These are phyloP conservation scores for Protonemura montana DNA, from an alignment of 2,888 invertebrate species.

Conservation along the genomic window DNA sequence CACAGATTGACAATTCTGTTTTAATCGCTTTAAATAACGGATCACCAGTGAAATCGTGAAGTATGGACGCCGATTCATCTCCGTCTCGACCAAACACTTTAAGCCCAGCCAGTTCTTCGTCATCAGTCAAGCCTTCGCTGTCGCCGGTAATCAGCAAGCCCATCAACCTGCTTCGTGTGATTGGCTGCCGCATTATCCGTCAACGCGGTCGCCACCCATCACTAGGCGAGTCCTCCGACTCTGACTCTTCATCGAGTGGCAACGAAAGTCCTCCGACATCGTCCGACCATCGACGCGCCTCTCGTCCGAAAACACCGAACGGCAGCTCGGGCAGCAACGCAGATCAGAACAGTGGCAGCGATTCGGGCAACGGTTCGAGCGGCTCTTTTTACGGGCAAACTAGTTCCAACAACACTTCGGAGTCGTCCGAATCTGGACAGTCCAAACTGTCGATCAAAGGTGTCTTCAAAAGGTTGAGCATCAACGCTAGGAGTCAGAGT, in stretches of 20 bases:
- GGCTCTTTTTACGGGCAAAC: constrained; percentile 61
- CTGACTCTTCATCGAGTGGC: constrained; percentile 20
- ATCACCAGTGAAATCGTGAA: no score
- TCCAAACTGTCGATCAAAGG: constrained; percentile 59
- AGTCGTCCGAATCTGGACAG: constrained; percentile 65
- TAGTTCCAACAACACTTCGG: constrained; percentile 60
- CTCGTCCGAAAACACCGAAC: constrained; percentile 16
- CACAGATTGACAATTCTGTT: no score
- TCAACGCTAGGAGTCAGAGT: constrained; percentile 68
- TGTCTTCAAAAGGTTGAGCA: constrained; percentile 52
- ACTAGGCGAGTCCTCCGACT: neutral
- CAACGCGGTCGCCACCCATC: constrained; percentile 51
- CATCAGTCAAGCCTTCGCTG: neutral
- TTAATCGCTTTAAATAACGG: no score
- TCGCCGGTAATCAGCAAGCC: constrained; percentile 15
- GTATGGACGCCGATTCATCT: neutral
- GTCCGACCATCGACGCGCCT: neutral
- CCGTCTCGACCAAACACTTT: neutral
- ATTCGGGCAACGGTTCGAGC: constrained; percentile 59
- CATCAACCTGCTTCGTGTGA: constrained; percentile 66
- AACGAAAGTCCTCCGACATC: neutral
- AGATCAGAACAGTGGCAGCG: constrained; percentile 41
- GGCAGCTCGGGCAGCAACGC: constrained; percentile 26
- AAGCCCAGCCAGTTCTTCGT: constrained; percentile 8
- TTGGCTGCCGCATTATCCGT: constrained; percentile 66